Evolutionary conservation across 2,113 vertebrate genomes (phyloP).

Genomic region (Strix uralensis): DNA sequence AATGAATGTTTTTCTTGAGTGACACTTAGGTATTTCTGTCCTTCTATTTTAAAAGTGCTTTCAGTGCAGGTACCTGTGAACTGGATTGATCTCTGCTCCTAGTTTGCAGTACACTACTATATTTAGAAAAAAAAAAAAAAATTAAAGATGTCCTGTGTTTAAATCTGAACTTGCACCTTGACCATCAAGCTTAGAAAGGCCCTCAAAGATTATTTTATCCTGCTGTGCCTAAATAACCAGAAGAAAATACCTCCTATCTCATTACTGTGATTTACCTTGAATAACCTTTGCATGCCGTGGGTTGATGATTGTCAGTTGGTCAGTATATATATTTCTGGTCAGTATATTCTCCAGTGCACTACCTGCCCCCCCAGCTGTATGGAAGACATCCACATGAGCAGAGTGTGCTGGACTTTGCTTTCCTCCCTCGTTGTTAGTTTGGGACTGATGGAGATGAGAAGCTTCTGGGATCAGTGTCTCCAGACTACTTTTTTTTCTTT

Average conservation of each 20-base stretch:
- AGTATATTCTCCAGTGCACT: not conserved
- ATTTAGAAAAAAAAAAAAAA: not conserved
- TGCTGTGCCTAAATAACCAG: slow-evolving; percentile 47
- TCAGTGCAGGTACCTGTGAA: not conserved
- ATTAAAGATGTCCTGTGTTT: not conserved
- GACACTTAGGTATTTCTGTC: not conserved
- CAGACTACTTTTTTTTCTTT: not conserved
- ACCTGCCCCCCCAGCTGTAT: not conserved
- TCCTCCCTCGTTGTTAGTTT: not conserved
- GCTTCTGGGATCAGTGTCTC: not conserved
- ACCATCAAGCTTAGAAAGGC: not conserved
- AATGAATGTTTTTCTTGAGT: not conserved
- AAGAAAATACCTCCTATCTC: slow-evolving; percentile 29
- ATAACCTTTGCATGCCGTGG: not conserved
- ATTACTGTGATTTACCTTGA: slow-evolving; percentile 45
- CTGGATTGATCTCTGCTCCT: not conserved
- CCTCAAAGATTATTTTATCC: slow-evolving; percentile 42
- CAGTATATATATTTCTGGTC: not conserved
- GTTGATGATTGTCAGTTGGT: not conserved
- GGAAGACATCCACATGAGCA: not conserved
- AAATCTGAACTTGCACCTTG: slow-evolving; percentile 4
- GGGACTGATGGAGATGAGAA: not conserved
- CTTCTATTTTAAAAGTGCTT: not conserved
- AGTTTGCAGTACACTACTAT: not conserved
- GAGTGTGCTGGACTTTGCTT: not conserved